A percentile compares a stretch with the other conserved stretches of the same genome.
Conservation (phyloP, 2,797 vertebrate species). For the Podarcis siculus region DNA sequence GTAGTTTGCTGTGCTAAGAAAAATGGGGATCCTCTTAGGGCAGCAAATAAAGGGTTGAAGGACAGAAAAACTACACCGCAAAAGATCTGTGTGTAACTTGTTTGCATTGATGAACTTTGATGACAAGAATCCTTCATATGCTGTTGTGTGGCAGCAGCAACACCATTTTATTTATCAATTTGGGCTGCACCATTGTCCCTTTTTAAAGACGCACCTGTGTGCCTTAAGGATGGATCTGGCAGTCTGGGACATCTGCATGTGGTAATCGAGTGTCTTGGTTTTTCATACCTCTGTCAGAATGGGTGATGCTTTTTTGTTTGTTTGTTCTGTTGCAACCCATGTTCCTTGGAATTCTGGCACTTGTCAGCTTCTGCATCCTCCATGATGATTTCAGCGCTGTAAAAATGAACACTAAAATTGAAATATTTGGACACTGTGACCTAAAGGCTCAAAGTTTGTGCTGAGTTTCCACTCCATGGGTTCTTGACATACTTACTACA, state of each 20-base stretch:
- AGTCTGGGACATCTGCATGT: not conserved
- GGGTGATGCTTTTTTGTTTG: not conserved
- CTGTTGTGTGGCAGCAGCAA: not conserved
- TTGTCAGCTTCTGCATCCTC: not conserved
- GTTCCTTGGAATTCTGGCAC: not conserved
- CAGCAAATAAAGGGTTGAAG: not conserved
- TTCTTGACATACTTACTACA: not conserved
- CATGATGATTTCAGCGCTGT: not conserved
- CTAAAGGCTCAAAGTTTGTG: not conserved
- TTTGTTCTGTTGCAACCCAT: not conserved
- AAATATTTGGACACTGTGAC: not conserved
- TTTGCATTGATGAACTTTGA: not conserved
- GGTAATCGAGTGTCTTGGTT: not conserved
- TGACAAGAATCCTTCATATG: not conserved
- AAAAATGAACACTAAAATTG: not conserved
- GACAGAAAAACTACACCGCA: not conserved
- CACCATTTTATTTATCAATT: not conserved
- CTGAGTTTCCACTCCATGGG: not conserved
- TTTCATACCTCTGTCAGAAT: too few relatives aligned
- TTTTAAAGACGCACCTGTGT: too few relatives aligned
- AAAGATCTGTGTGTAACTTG: not conserved
- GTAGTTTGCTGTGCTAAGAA: not conserved
- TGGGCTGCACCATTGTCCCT: not conserved
- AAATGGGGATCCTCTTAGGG: not conserved
- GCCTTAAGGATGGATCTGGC: not conserved